Evolutionary conservation across 2,888 invertebrate genomes (phyloP).

Genomic region (Lottia scabra): DNA sequence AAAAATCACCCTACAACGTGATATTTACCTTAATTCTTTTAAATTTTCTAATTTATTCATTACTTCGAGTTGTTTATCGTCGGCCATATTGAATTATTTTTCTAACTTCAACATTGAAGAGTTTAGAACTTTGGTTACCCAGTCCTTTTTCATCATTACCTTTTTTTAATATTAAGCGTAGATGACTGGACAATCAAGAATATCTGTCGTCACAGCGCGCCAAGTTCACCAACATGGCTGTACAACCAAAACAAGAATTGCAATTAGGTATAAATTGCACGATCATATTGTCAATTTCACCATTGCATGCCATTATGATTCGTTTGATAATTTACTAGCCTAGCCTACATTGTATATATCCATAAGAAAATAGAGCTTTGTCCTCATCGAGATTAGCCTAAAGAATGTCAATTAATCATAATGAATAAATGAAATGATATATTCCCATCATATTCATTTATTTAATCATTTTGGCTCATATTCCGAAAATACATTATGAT

Average conservation of each 20-base stretch:
- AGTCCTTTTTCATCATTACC: neutral
- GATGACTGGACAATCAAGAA: neutral
- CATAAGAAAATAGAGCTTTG: too few species aligned
- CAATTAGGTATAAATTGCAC: constrained; percentile 41
- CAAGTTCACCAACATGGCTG: constrained; percentile 36
- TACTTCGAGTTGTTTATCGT: constrained; percentile 72
- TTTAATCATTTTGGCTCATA: too few species aligned
- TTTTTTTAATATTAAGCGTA: neutral
- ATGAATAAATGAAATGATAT: too few species aligned
- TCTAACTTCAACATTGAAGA: neutral
- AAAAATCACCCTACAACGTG: too few species aligned
- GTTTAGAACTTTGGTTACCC: constrained; percentile 9
- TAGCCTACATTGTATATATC: too few species aligned
- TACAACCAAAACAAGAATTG: constrained; percentile 58
- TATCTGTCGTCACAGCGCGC: constrained; percentile 18
- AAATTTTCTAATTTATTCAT: constrained; percentile 93
- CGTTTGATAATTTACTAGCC: too few species aligned
- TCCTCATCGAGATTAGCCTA: too few species aligned
- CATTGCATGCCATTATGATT: too few species aligned
- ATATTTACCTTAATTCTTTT: constrained; percentile 85
- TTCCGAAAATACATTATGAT: too few species aligned
- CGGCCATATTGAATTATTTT: constrained; percentile 34
- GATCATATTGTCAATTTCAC: too few species aligned
- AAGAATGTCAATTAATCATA: too few species aligned
- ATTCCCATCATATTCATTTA: too few species aligned